Conservation (phyloP, 2,113 vertebrate species). For the Lepidothrix coronata region DNA sequence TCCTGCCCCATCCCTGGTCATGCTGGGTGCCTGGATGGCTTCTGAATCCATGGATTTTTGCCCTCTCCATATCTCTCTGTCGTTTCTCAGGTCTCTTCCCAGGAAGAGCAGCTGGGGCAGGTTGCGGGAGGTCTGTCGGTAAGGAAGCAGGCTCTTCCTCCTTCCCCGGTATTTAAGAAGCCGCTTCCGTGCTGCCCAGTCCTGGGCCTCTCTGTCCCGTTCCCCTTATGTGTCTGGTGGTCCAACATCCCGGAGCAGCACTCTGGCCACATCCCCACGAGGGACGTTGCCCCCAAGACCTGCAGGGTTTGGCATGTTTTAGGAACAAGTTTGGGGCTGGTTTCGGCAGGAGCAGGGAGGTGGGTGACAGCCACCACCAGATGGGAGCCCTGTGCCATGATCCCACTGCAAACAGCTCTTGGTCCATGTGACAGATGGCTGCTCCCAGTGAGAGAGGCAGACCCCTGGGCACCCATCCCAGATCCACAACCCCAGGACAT, state of each 20-base stretch:
- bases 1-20: neutral
- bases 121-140: neutral
- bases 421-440: accelerated
- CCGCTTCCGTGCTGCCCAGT: neutral
- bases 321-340: neutral
- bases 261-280: neutral
- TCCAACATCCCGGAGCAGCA: neutral
- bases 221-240: neutral
- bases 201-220: neutral
- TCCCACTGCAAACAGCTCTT: neutral
- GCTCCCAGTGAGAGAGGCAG: neutral
- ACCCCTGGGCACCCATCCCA: neutral
- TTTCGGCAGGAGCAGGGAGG: neutral
- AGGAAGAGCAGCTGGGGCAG: constrained; percentile 48
- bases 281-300: accelerated
- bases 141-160: constrained; percentile 64
- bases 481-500: neutral
- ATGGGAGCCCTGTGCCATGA: neutral
- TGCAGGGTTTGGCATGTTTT: neutral
- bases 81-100: constrained; percentile 11
- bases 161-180: constrained; percentile 36
- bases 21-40: neutral
- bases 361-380: neutral
- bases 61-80: accelerated
- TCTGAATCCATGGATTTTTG: neutral